Percentiles rank a stretch among this genome's conserved stretches.
phyloP scores from a whole-genome alignment of 2,888 invertebrate species.

The Cephus runcator region DNA sequence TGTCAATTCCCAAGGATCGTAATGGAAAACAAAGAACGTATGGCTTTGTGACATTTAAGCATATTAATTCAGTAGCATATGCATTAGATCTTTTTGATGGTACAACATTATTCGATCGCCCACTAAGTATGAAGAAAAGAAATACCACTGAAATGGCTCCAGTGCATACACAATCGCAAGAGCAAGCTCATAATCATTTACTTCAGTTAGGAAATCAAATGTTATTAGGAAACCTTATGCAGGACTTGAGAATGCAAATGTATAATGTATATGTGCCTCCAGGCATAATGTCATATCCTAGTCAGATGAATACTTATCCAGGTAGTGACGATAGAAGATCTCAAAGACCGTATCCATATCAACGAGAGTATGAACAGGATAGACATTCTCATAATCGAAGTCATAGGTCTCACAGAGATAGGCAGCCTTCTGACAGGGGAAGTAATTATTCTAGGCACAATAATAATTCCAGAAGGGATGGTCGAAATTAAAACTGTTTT shows the following conservation, averaged over 20 bases:
- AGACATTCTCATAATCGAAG: slow-evolving; percentile 31
- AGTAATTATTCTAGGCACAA: slow-evolving; percentile 30
- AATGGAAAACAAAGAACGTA: slow-evolving; percentile 78
- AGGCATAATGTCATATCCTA: slow-evolving; percentile 31
- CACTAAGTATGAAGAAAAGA: slow-evolving; percentile 67
- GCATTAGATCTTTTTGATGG: slow-evolving; percentile 80
- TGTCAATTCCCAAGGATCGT: slow-evolving; percentile 79
- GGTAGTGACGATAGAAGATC: slow-evolving; percentile 37
- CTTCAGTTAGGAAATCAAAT: slow-evolving; percentile 48
- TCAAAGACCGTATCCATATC: slow-evolving; percentile 39
- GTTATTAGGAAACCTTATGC: slow-evolving; percentile 35
- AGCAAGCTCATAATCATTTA: slow-evolving; percentile 27
- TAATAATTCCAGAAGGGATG: slow-evolving; percentile 11
- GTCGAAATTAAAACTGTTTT: background rate
- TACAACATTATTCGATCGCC: slow-evolving; percentile 74
- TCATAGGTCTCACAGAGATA: slow-evolving; percentile 30
- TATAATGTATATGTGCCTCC: slow-evolving; percentile 30
- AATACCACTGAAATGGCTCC: slow-evolving; percentile 29
- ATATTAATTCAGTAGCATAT: slow-evolving; percentile 80
- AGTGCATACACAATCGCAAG: slow-evolving; percentile 16
- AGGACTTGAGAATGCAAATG: slow-evolving; percentile 25
- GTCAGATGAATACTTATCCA: slow-evolving; percentile 28
- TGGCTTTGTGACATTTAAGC: slow-evolving; percentile 83
- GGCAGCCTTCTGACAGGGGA: slow-evolving; percentile 25
- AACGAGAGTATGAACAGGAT: slow-evolving; percentile 28